Percentiles rank a stretch among this genome's conserved stretches.
These are phyloP conservation scores for Carassius auratus DNA, from an alignment of 2,113 vertebrate genomes.

Conservation along the genomic window DNA sequence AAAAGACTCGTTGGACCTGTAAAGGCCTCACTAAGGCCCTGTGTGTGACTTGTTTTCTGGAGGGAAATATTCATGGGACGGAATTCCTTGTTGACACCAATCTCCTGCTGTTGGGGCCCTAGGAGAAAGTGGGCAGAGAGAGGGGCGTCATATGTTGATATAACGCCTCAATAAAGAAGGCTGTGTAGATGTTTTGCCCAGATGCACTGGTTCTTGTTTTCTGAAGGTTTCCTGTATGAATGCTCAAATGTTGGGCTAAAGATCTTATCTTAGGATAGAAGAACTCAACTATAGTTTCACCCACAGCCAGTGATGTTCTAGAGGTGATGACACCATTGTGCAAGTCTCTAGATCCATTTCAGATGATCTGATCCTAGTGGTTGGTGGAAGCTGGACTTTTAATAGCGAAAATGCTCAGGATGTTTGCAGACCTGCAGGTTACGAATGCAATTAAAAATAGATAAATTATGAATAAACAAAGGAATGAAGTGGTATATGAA, in stretches of 20 bases:
- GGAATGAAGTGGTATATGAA: background rate
- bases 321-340: conserved; percentile 20
- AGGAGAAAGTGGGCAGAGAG: conserved; percentile 71
- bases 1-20: conserved; percentile 62
- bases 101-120: conserved; percentile 77
- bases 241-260: background rate
- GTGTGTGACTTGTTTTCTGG: conserved; percentile 73
- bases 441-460: background rate
- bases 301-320: background rate
- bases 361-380: background rate
- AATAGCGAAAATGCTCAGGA: background rate
- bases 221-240: conserved; percentile 39
- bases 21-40: conserved; percentile 69
- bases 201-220: conserved; percentile 63
- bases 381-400: background rate
- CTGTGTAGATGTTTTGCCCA: conserved; percentile 73
- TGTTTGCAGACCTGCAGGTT: too few species aligned
- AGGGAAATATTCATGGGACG: conserved; percentile 72
- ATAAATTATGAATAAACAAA: background rate
- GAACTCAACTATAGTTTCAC: conserved; percentile 4
- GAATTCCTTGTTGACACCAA: conserved; percentile 80
- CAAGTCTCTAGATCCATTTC: conserved; percentile 19
- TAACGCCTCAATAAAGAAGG: conserved; percentile 80
- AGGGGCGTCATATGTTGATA: conserved; percentile 77
- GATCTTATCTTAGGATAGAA: background rate